Evolutionary conservation across 2,797 vertebrate species (phyloP).

Genomic region (Anolis apletophallus): DNA sequence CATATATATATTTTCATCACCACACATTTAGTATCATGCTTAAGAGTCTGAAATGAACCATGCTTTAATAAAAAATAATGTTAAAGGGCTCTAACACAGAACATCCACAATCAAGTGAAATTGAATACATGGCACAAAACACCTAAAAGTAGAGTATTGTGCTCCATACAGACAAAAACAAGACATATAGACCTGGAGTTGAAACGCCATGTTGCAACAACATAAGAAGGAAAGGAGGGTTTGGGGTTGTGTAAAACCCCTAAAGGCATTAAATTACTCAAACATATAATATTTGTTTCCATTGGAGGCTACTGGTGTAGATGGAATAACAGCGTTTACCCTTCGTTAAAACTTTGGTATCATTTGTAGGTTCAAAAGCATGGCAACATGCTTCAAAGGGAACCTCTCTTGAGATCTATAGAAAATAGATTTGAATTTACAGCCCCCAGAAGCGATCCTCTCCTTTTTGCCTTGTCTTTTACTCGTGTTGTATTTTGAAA

Average conservation of each 20-base stretch:
- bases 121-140: not conserved
- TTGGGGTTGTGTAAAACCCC: not conserved
- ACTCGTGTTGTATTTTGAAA: too few relatives aligned
- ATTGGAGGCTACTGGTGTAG: slow-evolving; percentile 78
- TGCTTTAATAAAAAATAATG: slow-evolving; percentile 25
- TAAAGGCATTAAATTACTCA: not conserved
- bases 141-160: not conserved
- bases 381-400: slow-evolving; percentile 63
- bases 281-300: slow-evolving; percentile 7
- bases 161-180: slow-evolving; percentile 16
- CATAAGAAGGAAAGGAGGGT: not conserved
- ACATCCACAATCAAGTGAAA: not conserved
- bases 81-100: not conserved
- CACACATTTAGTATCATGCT: not conserved
- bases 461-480: too few relatives aligned
- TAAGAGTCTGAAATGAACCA: not conserved
- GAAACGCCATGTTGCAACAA: not conserved
- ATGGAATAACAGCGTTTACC: slow-evolving; percentile 74
- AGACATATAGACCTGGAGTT: not conserved
- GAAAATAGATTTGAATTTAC: not conserved
- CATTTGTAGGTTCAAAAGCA: slow-evolving; percentile 74
- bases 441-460: not conserved
- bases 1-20: not conserved
- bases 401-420: not conserved
- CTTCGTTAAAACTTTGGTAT: slow-evolving; percentile 69